A percentile compares a stretch with the other conserved stretches of the same genome.
Evolutionary conservation across 2,797 vertebrate species (phyloP).

Genomic region (Smutsia temminckii): DNA sequence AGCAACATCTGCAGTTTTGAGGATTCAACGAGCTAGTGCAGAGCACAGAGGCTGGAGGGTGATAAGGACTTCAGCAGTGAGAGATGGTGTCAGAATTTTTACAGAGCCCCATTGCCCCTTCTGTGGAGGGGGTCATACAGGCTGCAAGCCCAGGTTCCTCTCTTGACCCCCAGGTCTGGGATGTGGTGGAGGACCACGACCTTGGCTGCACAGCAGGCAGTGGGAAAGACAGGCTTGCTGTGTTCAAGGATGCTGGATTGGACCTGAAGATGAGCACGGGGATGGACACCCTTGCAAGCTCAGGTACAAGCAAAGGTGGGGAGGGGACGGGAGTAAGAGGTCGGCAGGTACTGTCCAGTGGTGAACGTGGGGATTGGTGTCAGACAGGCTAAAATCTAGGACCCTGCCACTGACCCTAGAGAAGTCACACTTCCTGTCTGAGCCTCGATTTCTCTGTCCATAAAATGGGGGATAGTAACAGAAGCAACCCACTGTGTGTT

Average conservation of each 20-base stretch:
- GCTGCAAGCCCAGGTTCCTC: not conserved
- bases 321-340: no score
- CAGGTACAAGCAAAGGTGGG: constrained; percentile 65
- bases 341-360: not conserved
- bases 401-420: not conserved
- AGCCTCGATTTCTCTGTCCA: not conserved
- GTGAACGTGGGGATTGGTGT: not conserved
- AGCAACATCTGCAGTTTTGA: not conserved
- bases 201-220: constrained; percentile 87
- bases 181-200: constrained; percentile 85
- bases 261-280: constrained; percentile 81
- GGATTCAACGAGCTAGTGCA: not conserved
- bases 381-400: not conserved
- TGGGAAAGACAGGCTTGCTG: constrained; percentile 72
- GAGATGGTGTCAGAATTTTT: not conserved
- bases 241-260: constrained; percentile 87
- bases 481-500: not conserved
- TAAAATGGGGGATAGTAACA: not conserved
- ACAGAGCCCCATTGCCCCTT: not conserved
- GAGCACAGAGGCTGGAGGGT: not conserved
- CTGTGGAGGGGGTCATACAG: not conserved
- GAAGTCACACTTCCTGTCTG: not conserved
- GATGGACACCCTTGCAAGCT: constrained; percentile 68
- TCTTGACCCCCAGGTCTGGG: constrained; percentile 86
- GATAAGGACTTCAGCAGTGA: not conserved